Conservation (phyloP, 2,797 vertebrate species). For the Vireo griseus region DNA sequence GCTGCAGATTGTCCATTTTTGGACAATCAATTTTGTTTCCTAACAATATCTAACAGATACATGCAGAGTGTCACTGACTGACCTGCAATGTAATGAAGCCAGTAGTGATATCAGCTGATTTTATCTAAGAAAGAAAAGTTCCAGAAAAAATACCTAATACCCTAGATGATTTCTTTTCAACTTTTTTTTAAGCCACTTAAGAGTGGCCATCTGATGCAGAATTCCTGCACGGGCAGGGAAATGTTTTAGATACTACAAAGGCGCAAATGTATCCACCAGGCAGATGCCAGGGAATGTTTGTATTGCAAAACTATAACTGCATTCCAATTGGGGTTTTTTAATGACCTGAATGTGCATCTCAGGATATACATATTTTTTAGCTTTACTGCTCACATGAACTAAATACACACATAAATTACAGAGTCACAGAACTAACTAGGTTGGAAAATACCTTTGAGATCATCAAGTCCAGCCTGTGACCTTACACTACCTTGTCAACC, state of each 20-base stretch:
- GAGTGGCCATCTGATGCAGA: background rate
- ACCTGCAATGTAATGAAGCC: background rate
- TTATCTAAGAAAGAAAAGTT: background rate
- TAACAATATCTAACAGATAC: background rate
- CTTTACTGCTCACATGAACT: background rate
- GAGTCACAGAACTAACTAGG: background rate
- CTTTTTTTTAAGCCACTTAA: background rate
- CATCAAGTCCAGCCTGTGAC: accelerated
- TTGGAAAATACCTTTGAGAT: background rate
- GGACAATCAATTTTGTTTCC: background rate
- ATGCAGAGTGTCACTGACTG: background rate
- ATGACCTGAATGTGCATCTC: background rate
- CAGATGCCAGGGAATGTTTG: background rate
- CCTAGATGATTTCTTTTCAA: accelerated
- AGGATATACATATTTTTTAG: background rate
- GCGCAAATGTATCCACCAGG: background rate
- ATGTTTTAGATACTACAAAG: background rate
- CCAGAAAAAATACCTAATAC: background rate
- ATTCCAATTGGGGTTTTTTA: background rate
- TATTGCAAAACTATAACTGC: background rate
- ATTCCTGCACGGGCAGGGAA: background rate
- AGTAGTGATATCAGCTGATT: background rate
- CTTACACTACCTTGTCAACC: background rate
- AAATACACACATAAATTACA: background rate
- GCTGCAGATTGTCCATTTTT: background rate